Conservation (phyloP, 2,888 invertebrate species). For the Sminthurides aquaticus region DNA sequence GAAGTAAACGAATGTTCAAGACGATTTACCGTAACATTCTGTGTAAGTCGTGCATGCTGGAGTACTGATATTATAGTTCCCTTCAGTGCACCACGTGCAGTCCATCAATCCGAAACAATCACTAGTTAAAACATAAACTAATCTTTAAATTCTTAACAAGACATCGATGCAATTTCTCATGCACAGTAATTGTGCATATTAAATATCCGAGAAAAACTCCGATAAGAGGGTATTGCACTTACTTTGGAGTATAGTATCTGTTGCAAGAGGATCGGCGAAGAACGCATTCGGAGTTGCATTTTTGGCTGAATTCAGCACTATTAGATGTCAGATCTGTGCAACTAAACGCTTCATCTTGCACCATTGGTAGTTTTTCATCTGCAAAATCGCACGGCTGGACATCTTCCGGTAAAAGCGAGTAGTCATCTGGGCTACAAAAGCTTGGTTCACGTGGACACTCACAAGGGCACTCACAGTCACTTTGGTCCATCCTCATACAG, state of each 20-base stretch:
- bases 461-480: slow-evolving; percentile 90
- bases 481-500: slow-evolving; percentile 88
- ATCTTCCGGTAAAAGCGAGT: slow-evolving; percentile 24
- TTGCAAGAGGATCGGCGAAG: slow-evolving; percentile 4
- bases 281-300: slow-evolving; percentile 13
- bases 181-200: too few relatives aligned
- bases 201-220: not conserved
- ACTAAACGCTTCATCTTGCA: slow-evolving; percentile 7
- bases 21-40: slow-evolving; percentile 27
- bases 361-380: slow-evolving; percentile 27
- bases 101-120: slow-evolving; percentile 63
- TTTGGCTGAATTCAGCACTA: not conserved
- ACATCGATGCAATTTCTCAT: not conserved
- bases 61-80: slow-evolving; percentile 48
- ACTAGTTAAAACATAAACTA: slow-evolving; percentile 44
- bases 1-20: not conserved
- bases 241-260: slow-evolving; percentile 1
- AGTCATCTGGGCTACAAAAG: slow-evolving; percentile 48
- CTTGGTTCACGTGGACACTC: slow-evolving; percentile 64
- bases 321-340: slow-evolving; percentile 7
- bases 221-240: slow-evolving; percentile 5
- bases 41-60: slow-evolving; percentile 56
- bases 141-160: not conserved
- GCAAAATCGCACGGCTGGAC: slow-evolving; percentile 29
- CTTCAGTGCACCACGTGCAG: slow-evolving; percentile 82